Evolutionary conservation across 2,888 invertebrate genomes (phyloP), one percentile per base, ranked within the genome.

Genomic region (Spodoptera picta): DNA sequence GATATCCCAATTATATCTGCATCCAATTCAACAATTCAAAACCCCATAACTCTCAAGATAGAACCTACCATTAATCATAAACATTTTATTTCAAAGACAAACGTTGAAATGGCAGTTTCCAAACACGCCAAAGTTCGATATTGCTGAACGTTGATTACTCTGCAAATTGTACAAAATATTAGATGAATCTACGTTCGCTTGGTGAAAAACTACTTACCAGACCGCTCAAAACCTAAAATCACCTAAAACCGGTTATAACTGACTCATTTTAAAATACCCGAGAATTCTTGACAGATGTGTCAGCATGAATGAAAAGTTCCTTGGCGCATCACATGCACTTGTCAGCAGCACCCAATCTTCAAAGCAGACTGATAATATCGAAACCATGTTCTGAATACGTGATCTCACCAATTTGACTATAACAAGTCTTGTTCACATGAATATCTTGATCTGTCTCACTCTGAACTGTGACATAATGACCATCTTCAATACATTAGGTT

Each of bases 351-450:
- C 85, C 82, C 82, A 84, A 88, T 88, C 86, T 87, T 73, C 65
- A 71, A 51, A 67, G 43, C 65, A 75, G 51, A 77, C 69, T 70
- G 91, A 92, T 92, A 87, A 64, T 80, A 91, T 90, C 91, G 68
- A 69, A 74, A 87, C 87, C 92, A 90, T 85, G 82, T 84, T 66
- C 73, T 65, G 66, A 79, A 83, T 91, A 94, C 94, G 94, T 94
- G 94, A 90, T 84, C 79, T 82, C 80, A 87, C 86, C 83, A 86
- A 87, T 84, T 88, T 83, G 80, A 83, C 85, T 83, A 84, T 94
- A 94, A 94, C 88, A 91, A 93, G 92, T 85, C 82, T 86, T 83
- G 90, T 94, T 94, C 94, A 88, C 94, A 94, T 92, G 93, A 85
- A 69, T 80, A 80, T 81, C 77, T 79, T 68, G 72, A 81, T 80